Evolutionary conservation across 2,888 invertebrate species (phyloP).

Genomic region (Philereme vetulata): DNA sequence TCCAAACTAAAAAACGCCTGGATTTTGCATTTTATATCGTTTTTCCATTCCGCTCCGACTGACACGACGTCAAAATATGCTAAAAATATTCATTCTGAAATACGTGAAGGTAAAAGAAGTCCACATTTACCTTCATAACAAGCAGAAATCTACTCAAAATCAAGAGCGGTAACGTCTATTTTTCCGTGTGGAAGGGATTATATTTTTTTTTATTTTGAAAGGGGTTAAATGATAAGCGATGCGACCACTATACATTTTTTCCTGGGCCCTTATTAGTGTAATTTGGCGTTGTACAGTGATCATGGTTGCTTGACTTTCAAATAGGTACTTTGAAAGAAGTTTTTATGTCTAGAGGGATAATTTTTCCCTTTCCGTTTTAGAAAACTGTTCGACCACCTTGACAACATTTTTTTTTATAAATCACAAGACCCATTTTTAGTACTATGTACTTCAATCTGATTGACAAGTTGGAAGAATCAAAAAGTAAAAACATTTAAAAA

Average conservation of each 20-base stretch:
- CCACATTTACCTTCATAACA: background rate
- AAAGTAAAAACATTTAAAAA: too few relatives aligned
- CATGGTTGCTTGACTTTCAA: conserved; percentile 22
- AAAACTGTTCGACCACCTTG: background rate
- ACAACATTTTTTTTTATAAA: too few relatives aligned
- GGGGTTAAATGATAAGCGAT: conserved; percentile 49
- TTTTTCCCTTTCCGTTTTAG: background rate
- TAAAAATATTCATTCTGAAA: conserved; percentile 55
- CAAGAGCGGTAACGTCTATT: conserved; percentile 4
- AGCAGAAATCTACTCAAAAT: conserved; percentile 7
- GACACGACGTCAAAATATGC: conserved; percentile 48
- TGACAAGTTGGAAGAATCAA: too few relatives aligned
- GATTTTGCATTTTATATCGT: conserved; percentile 29
- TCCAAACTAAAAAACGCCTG: background rate
- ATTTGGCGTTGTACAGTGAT: conserved; percentile 34
- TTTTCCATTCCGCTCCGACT: conserved; percentile 31
- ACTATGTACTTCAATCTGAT: too few relatives aligned
- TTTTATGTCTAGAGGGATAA: background rate
- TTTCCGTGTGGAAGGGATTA: conserved; percentile 4
- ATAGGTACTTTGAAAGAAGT: conserved; percentile 7
- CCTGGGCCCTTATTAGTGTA: conserved; percentile 35
- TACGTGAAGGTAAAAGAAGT: conserved; percentile 42
- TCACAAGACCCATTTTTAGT: too few relatives aligned
- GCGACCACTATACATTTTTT: conserved; percentile 34
- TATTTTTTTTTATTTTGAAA: conserved; percentile 13